Evolutionary conservation across 2,797 vertebrate species (phyloP), one percentile per base, ranked within the genome.

Genomic region (Alcedo atthis): DNA sequence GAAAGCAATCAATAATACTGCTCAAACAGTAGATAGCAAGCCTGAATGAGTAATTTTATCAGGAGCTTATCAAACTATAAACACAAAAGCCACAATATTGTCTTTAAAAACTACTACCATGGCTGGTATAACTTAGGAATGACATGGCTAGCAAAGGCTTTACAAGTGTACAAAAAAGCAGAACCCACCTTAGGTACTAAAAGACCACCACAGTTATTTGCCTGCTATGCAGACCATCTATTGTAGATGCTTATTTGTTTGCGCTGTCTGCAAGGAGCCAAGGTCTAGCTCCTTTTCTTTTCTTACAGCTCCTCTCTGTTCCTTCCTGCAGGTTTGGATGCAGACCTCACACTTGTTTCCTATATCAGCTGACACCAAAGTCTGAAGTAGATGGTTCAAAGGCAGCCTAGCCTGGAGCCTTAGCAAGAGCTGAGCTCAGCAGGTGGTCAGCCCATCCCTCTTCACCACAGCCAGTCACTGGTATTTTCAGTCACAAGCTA

Each of bases 31-130:
- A 76, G 67, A 54, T 19, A 69, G 26, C 42, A 79, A 91, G 78
- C 37, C 74, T 21, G 55, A 88, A 78, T 53, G 45, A 85, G 42
- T 9, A 1, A 59, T 69, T 73, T 87, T 91, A 81, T 81, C 70
- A 62, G 30, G 46, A 68, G 68, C 84, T 84, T 86, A 70, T 86
- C 83, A 79, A 82, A 67, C 18, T 63, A 17, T 46, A 73, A 88
- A 79, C 30, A 46, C 70, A 49, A 92, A 94, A 89, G 62, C 24
- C 37, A 42, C 54, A 51, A 32, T 24, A 7, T 30, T n/a, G 16
- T 71, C 80, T 78, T 79, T 26, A 81, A 76, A 81, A 78, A 13
- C 22, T 70, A 21, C 25, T 81, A 33, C 32, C 43, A 81, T 54
- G 55, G 32, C 10, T 25, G 8, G 30, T 17, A 32, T 37, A 76